Percentiles rank a stretch among this genome's conserved stretches.
These are phyloP conservation scores for Stramonita haemastoma DNA, from an alignment of 2,888 invertebrate genomes.

Conservation along the genomic window DNA sequence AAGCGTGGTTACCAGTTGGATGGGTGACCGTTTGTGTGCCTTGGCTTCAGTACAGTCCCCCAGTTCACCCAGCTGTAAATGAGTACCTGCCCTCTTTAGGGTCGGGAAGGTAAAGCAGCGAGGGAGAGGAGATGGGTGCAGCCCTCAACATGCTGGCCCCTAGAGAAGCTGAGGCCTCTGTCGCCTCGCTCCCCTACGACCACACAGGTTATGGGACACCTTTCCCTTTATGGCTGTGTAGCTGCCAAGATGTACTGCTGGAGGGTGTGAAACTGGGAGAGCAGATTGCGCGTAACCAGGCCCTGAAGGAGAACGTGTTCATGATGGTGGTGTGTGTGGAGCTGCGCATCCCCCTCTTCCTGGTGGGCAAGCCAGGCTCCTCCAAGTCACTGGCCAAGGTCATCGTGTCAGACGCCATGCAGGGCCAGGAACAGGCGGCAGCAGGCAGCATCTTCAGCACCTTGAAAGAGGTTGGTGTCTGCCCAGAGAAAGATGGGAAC, in stretches of 20 bases:
- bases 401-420: slow-evolving; percentile 74
- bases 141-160: no score
- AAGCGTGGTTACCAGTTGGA: no score
- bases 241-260: slow-evolving; percentile 71
- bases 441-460: slow-evolving; percentile 63
- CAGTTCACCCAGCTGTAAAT: no score
- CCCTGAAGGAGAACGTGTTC: slow-evolving; percentile 75
- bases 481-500: no score
- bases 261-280: slow-evolving; percentile 60
- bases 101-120: no score
- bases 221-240: slow-evolving; percentile 37
- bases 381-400: slow-evolving; percentile 76
- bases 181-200: no score
- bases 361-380: slow-evolving; percentile 76
- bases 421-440: slow-evolving; percentile 67
- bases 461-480: slow-evolving; percentile 64
- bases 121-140: no score
- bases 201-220: no score
- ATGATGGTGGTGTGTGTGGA: slow-evolving; percentile 77
- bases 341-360: slow-evolving; percentile 73
- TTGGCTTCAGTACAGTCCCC: no score
- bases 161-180: no score
- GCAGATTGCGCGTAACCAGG: slow-evolving; percentile 72
- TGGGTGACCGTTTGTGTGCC: no score
- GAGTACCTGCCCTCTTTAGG: no score